Base-by-base conservation (phyloP, 2,797 vertebrate genomes). In the Alcedo atthis region DNA sequence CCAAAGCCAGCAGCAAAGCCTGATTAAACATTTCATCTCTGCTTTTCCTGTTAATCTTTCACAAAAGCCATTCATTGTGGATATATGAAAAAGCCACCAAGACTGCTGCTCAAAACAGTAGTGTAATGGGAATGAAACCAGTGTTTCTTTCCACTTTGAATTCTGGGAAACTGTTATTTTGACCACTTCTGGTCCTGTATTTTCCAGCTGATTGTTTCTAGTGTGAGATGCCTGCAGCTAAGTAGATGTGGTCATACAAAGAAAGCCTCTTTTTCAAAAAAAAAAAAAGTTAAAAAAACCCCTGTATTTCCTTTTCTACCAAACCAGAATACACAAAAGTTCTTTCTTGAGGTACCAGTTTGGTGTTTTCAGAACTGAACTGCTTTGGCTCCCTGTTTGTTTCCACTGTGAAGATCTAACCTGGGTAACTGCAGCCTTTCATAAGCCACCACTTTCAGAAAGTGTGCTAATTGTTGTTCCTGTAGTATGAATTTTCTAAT, bases 371-470 rank as follows among this genome's bases (percentile, higher is more conserved):
- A 9, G 19, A 79, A 40, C 16, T 17, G 37, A 42, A 6, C 33
- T n/a, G 37, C 16, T 78, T 63, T 49, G 24, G 1, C 24, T 53
- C 9, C 6, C 15, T 48, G 22, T 46, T 43, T 62, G 9, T 51
- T 63, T 67, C 12, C 12, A 14, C 7, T 21, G 8, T 4, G 25
- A 42, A 70, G 22, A 49, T 26, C 15, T 76, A 35, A 22, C 32
- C 19, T 42, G 13, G 5, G 0, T 66, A 35, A 30, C 0, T 0
- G 15, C 15, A 63, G 32, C 21, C 9, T 82, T 93, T 58, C 15
- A 6, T 28, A 61, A 64, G 6, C 33, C 5, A n/a, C n/a, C 2
- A 2, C 9, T 46, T 81, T 46, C 20, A 32, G 20, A 16, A 25
- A 10, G 12, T 26, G 4, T 66, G 33, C 19, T 42, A 3, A 4